phyloP scores from a whole-genome alignment of 2,888 invertebrate genomes.

The Troides oblongomaculatus region DNA sequence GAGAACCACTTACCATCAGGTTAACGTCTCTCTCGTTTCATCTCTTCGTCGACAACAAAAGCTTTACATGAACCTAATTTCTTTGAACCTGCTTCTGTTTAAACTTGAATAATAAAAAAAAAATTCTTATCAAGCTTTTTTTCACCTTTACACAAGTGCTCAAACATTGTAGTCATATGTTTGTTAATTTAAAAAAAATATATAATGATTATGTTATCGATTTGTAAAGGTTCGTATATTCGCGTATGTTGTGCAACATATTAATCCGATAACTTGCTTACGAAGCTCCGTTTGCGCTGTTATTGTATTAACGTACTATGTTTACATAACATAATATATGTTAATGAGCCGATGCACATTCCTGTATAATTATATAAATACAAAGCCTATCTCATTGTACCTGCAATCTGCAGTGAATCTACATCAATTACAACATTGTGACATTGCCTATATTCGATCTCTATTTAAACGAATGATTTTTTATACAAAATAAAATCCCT shows the following conservation, averaged over 20 bases:
- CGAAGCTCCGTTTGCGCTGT: conserved; percentile 14
- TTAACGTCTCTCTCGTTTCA: too few species aligned
- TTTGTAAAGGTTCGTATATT: not conserved
- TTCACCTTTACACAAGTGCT: too few species aligned
- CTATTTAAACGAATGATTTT: not conserved
- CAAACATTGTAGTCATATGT: too few species aligned
- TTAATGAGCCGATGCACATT: conserved; percentile 16
- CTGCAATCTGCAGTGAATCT: not conserved
- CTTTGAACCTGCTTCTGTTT: too few species aligned
- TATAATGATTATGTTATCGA: not conserved
- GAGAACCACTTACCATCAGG: too few species aligned
- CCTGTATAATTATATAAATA: conserved; percentile 18
- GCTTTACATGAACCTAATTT: too few species aligned
- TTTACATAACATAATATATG: conserved; percentile 16
- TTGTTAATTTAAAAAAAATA: not conserved
- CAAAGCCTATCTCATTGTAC: not conserved
- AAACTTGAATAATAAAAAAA: too few species aligned
- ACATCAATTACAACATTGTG: not conserved
- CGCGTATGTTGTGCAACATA: not conserved
- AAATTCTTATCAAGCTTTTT: too few species aligned
- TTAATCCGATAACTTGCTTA: conserved; percentile 26
- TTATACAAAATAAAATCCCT: too few species aligned
- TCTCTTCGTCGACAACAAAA: too few species aligned
- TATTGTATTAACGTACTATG: conserved; percentile 12
- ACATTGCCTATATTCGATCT: not conserved